Percentiles rank a stretch among this genome's conserved stretches.
Conservation (phyloP, 2,888 invertebrate species). For the Lymantria dispar region DNA sequence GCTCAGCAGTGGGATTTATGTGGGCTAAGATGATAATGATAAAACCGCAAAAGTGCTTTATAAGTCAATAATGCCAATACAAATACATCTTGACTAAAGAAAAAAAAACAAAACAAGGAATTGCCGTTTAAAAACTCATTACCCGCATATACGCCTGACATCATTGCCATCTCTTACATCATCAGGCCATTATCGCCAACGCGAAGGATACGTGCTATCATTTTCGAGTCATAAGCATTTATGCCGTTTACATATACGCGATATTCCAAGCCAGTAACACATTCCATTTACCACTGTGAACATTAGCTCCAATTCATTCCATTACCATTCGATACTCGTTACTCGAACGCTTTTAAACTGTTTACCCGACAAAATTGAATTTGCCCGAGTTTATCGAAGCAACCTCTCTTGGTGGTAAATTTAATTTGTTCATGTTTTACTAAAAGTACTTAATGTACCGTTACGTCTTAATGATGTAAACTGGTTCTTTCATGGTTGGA, state of each 20-base stretch:
- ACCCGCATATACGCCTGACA: constrained; percentile 15
- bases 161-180: constrained; percentile 25
- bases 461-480: constrained; percentile 31
- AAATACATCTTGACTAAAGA: too few species aligned
- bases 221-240: constrained; percentile 31
- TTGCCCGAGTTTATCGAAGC: constrained; percentile 33
- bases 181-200: constrained; percentile 28
- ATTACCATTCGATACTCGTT: constrained; percentile 60
- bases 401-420: constrained; percentile 30
- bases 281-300: constrained; percentile 34
- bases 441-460: constrained; percentile 24
- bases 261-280: constrained; percentile 9
- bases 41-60: too few species aligned
- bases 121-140: constrained; percentile 1
- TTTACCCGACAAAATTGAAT: constrained; percentile 51
- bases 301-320: constrained; percentile 60
- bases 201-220: constrained; percentile 30
- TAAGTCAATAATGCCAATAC: too few species aligned
- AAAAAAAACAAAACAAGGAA: not conserved
- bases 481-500: constrained; percentile 15
- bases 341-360: constrained; percentile 50
- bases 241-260: constrained; percentile 23
- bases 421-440: constrained; percentile 31
- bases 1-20: too few species aligned
- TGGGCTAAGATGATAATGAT: too few species aligned